A percentile compares a stretch with the other conserved stretches of the same genome.
Conservation (phyloP, 2,797 vertebrate genomes). For the Myotis planiceps region DNA sequence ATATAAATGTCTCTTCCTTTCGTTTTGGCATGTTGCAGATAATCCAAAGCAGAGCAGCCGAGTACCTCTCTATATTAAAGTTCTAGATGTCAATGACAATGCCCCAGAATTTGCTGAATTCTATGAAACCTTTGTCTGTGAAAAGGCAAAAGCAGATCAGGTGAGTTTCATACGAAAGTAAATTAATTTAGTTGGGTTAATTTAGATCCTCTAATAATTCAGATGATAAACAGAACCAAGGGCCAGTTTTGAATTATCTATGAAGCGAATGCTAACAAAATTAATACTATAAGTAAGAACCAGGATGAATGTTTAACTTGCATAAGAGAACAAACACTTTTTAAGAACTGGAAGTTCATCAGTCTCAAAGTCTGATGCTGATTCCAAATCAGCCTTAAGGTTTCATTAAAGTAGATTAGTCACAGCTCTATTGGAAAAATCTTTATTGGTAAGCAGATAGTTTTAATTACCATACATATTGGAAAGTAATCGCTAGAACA, state of each 20-base stretch:
- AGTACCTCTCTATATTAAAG: slow-evolving; percentile 93
- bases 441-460: slow-evolving; percentile 64
- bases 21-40: slow-evolving; percentile 88
- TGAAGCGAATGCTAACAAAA: slow-evolving; percentile 53
- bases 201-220: slow-evolving; percentile 54
- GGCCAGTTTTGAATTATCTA: slow-evolving; percentile 62
- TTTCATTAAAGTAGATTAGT: slow-evolving; percentile 69
- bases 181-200: slow-evolving; percentile 36
- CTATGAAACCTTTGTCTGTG: slow-evolving; percentile 96
- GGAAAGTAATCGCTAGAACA: slow-evolving; percentile 54
- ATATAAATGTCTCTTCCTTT: slow-evolving; percentile 58
- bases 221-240: slow-evolving; percentile 34
- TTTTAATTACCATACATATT: slow-evolving; percentile 53
- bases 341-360: slow-evolving; percentile 66
- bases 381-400: slow-evolving; percentile 55
- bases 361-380: slow-evolving; percentile 5
- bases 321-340: slow-evolving; percentile 61
- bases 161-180: slow-evolving; percentile 83
- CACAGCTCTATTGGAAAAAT: slow-evolving; percentile 46
- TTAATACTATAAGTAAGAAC: slow-evolving; percentile 68
- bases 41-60: slow-evolving; percentile 93
- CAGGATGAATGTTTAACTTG: slow-evolving; percentile 48
- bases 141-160: slow-evolving; percentile 96
- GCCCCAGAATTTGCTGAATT: slow-evolving; percentile 93
- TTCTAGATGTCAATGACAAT: slow-evolving; percentile 97